Evolutionary conservation across 2,888 invertebrate genomes (phyloP).

Genomic region (Machimus atricapillus): DNA sequence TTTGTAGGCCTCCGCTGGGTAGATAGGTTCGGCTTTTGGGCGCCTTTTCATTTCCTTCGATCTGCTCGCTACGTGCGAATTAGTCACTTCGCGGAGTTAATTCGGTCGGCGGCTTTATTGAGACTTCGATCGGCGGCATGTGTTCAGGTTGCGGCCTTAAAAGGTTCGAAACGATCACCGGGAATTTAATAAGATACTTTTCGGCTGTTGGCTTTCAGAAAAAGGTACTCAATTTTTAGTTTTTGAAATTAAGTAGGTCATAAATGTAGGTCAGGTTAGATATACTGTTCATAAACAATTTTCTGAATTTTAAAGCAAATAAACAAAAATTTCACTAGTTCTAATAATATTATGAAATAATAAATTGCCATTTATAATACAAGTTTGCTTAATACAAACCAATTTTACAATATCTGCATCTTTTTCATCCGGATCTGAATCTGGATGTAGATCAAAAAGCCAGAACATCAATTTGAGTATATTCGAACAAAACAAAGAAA

Average conservation of each 20-base stretch:
- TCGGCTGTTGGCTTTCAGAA: background rate
- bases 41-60: background rate
- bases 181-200: background rate
- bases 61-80: background rate
- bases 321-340: no score
- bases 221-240: background rate
- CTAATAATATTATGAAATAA: no score
- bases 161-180: background rate
- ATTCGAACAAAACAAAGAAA: no score
- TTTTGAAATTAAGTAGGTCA: background rate
- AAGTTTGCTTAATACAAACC: no score
- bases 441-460: no score
- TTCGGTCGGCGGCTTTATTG: background rate
- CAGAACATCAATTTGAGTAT: no score
- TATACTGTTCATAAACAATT: background rate
- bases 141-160: background rate
- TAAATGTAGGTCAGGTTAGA: background rate
- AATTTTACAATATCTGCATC: no score
- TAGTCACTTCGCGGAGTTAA: background rate
- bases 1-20: background rate
- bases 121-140: background rate
- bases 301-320: no score
- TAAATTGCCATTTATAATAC: no score
- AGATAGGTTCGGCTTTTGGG: background rate
- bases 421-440: no score